Evolutionary conservation across 2,113 vertebrate genomes (phyloP).

Genomic region (Crypturellus undulatus): DNA sequence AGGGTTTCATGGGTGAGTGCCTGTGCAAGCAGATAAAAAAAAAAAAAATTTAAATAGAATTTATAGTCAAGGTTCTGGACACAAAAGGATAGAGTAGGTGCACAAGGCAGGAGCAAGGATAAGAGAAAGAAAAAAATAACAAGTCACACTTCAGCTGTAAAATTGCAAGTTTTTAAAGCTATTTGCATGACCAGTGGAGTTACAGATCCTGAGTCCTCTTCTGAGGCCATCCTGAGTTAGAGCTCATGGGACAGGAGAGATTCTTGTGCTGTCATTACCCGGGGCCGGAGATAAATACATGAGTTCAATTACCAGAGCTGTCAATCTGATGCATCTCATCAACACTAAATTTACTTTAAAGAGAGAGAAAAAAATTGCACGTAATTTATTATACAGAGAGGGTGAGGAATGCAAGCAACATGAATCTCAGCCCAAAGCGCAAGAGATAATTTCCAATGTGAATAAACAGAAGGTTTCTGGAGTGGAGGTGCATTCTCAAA

Average conservation of each 20-base stretch:
- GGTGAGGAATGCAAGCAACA: not conserved
- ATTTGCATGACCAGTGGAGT: not conserved
- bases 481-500: slow-evolving; percentile 56
- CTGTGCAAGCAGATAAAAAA: not conserved
- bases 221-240: not conserved
- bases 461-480: slow-evolving; percentile 43
- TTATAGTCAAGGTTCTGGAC: not conserved
- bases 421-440: not conserved
- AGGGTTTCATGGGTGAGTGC: fast-evolving
- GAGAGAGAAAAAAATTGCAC: not conserved
- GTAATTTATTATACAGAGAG: not conserved
- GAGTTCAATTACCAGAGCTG: not conserved
- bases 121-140: not conserved
- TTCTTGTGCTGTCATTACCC: not conserved
- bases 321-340: not conserved
- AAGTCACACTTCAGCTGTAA: not conserved
- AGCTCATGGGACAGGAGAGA: not conserved
- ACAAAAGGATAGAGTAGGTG: not conserved
- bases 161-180: not conserved
- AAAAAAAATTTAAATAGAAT: not conserved
- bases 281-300: not conserved
- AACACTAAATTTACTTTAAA: slow-evolving; percentile 8
- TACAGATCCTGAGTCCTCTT: not conserved
- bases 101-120: not conserved
- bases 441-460: not conserved